These are phyloP conservation scores for Dexiosoma caninum DNA, from an alignment of 2,888 invertebrate species.

Conservation along the genomic window DNA sequence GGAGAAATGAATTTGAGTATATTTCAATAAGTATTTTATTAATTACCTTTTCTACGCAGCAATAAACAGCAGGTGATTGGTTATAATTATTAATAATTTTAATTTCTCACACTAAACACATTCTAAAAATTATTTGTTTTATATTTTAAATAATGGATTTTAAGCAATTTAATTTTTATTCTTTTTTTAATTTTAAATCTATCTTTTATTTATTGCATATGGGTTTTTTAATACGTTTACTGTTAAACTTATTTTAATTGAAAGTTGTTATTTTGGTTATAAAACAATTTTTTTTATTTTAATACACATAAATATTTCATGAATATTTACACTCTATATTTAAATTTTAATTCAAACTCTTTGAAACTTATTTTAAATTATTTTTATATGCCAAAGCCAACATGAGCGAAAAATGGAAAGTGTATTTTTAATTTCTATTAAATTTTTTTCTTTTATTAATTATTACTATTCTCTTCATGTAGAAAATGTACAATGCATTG, in stretches of 20 bases:
- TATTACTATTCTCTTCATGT: slow-evolving; percentile 4
- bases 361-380: background rate
- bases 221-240: background rate
- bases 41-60: slow-evolving; percentile 21
- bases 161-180: background rate
- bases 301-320: background rate
- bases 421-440: background rate
- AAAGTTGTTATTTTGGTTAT: background rate
- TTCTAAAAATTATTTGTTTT: background rate
- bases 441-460: background rate
- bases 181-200: too few species aligned
- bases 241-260: background rate
- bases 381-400: background rate
- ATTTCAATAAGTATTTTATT: background rate
- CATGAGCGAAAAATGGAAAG: background rate
- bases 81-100: background rate
- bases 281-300: background rate
- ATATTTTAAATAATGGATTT: background rate
- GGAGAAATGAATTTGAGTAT: too few species aligned
- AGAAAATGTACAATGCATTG: slow-evolving; percentile 18
- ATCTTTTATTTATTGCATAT: background rate
- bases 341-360: background rate
- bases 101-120: background rate
- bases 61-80: background rate
- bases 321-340: background rate